phyloP scores from a whole-genome alignment of 2,797 vertebrate species.

The Pipistrellus pygmaeus region DNA sequence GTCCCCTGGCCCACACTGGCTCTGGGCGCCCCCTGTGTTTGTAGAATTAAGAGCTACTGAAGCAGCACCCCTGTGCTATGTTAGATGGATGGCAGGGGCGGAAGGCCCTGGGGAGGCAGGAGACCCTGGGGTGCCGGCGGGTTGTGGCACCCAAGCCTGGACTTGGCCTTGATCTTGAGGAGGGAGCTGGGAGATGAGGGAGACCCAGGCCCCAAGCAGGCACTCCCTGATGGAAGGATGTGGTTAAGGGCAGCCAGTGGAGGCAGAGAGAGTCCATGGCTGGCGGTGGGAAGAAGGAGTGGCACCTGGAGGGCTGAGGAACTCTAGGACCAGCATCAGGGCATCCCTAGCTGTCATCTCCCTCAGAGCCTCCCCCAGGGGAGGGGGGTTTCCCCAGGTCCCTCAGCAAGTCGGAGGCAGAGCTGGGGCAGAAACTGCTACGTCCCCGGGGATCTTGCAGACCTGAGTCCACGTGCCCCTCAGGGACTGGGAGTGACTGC shows the following conservation, averaged over 20 bases:
- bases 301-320: background rate
- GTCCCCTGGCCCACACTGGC: background rate
- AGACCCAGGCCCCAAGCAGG: background rate
- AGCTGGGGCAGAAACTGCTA: background rate
- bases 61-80: rapidly evolving
- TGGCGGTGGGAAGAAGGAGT: rapidly evolving
- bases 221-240: background rate
- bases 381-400: background rate
- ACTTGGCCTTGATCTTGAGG: background rate
- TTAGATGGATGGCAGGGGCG: background rate
- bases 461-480: background rate
- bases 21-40: background rate
- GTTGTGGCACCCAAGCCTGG: background rate
- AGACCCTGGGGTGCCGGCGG: background rate
- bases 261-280: background rate
- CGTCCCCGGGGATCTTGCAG: background rate
- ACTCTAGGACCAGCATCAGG: background rate
- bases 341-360: no score
- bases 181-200: background rate
- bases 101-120: background rate
- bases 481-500: background rate
- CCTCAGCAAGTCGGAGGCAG: background rate
- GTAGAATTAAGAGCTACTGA: background rate
- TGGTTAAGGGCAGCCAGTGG: background rate
- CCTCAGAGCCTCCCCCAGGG: background rate